Base-by-base conservation (phyloP, 2,113 vertebrate species). In the Cololabis saira region DNA sequence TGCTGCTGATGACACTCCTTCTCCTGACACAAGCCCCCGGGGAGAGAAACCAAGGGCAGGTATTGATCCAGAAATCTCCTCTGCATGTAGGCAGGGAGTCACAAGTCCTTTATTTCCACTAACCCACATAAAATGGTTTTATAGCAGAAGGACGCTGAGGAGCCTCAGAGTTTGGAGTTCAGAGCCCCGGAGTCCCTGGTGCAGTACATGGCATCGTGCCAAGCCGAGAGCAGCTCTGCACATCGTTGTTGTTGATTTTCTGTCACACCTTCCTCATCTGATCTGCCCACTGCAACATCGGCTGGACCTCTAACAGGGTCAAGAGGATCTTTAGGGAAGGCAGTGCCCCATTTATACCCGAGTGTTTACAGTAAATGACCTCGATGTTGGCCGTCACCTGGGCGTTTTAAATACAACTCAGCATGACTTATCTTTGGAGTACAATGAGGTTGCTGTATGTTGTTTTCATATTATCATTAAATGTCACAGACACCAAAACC, bases 161-260 rank as follows among this genome's bases (percentile, higher is more conserved):
- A 81, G 67, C 60, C 54, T 67, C 51, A 18, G 72, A 71, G 77
- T 78, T 77, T 71, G 75, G 74, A 84, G 83, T 79, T 89, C 83
- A 84, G 75, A 57, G 61, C 78, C 9, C 68, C 43, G 73, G 40
- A 76, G 57, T 83, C 84, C 84, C 78, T 67, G 80, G 70, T 78
- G 86, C 80, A 79, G 74, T 68, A 67, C 75, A 67, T 82, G 88
- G 77, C 76, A 56, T 17, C 15, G 5, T 24, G 83, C 78, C 88
- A 85, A 22, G 49, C 67, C 15, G 49, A 15, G 44, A 71, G 67
- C 64, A 24, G 62, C 54, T 62, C 62, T 48, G 74, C 74, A 63
- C 21, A 17, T 14, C 22, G 65, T 73, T 47, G 43, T 49, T 72
- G 67, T 67, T 73, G 82, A 71, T 81, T 85, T 82, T 67, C 80